Evolutionary conservation across 2,797 vertebrate genomes (phyloP), one percentile per base, ranked within the genome.

Genomic region (Moxostoma hubbsi): DNA sequence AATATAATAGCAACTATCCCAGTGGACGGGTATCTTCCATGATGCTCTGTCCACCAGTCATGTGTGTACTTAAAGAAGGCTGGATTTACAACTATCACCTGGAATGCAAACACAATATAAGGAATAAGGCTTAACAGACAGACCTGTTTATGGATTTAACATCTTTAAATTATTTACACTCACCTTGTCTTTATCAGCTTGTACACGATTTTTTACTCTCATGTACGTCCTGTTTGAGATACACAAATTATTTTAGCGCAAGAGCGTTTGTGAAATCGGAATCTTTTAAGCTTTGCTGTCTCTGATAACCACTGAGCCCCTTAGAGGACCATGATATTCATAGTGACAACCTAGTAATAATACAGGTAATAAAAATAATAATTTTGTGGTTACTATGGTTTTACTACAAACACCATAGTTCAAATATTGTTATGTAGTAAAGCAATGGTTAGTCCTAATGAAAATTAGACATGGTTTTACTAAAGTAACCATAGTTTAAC

Each of bases 101-200:
- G 81, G 7, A 58, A 1, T 4, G n/a, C 15, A 55, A 36, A 73
- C 15, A 63, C 0, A 45, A 13, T 6, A 59, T 2, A 15, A 7
- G 24, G 1, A 57, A 13, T 69, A n/a, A 63, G 49, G 15, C 8
- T n/a, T 54, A 11, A 57, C 36, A 49, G 2, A 47, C 5, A 7
- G 5, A 16, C 66, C 36, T 4, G 11, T 57, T 16, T 49, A 59
- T 36, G 24, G 6, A 63, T 58, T 67, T 13, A 63, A 43, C 61
- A 46, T 53, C 12, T 61, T 61, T 45, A 36, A 24, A 24, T 24
- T 24, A 24, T 16, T 54, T n/a, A 71, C 24, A 16, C 86, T 89
- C 84, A 96, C 94, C 94, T 96, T 96, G 85, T 93, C 90, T 89
- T 92, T 94, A 80, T 97, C 95, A 1, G 94, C 94, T 59, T 80